phyloP scores from a whole-genome alignment of 2,888 invertebrate genomes.

The Drosophila flavopinicola region DNA sequence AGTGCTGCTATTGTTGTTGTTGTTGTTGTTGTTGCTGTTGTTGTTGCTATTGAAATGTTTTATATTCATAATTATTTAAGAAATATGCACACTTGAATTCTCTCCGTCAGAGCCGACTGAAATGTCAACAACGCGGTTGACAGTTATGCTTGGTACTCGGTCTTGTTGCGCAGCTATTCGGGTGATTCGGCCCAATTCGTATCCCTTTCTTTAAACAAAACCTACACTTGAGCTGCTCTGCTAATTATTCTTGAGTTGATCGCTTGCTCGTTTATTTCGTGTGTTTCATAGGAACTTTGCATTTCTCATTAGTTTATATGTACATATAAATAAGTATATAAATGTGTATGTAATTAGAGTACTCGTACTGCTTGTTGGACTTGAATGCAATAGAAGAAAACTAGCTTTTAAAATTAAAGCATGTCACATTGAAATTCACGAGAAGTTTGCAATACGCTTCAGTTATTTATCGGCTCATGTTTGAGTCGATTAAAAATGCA shows the following conservation, averaged over 20 bases:
- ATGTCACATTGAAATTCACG: slow-evolving; percentile 2
- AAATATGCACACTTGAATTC: slow-evolving; percentile 72
- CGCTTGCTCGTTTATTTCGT: slow-evolving; percentile 36
- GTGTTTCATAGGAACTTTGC: slow-evolving; percentile 45
- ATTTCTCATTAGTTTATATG: slow-evolving; percentile 28
- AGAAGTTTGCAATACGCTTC: not conserved
- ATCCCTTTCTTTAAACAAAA: slow-evolving; percentile 13
- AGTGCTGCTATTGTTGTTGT: too few relatives aligned
- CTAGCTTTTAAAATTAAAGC: slow-evolving; percentile 12
- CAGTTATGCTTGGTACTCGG: slow-evolving; percentile 41
- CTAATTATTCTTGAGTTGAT: slow-evolving; percentile 18
- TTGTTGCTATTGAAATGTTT: slow-evolving; percentile 53
- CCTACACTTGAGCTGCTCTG: slow-evolving; percentile 13
- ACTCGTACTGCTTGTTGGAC: not conserved
- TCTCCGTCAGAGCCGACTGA: slow-evolving; percentile 46
- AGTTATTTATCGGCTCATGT: not conserved
- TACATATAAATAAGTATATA: not conserved
- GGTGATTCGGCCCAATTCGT: slow-evolving; percentile 9
- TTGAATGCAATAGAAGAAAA: slow-evolving; percentile 7
- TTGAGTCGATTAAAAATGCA: not conserved
- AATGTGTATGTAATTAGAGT: not conserved
- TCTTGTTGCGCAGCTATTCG: not conserved
- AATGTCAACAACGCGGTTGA: slow-evolving; percentile 72
- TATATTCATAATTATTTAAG: slow-evolving; percentile 78
- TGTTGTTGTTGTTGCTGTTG: too few relatives aligned